Conservation (phyloP, 2,797 vertebrate genomes). For the Liasis olivaceus region DNA sequence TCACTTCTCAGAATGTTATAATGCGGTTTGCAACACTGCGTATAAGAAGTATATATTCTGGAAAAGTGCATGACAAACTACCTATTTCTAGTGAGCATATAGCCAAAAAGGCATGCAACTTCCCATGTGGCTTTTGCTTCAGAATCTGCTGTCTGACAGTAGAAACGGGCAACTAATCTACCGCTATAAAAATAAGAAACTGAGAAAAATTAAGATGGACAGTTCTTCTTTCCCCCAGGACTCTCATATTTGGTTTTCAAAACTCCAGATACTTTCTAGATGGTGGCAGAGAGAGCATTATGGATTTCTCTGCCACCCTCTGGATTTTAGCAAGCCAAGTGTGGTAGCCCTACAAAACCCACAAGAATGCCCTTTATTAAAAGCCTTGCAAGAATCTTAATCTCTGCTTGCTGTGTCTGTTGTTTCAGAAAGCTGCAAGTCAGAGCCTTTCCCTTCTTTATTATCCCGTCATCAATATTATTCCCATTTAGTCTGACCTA, state of each 20-base stretch:
- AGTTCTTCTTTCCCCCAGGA: background rate
- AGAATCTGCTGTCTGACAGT: background rate
- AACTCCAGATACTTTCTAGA: background rate
- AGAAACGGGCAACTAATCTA: background rate
- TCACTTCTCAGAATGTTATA: background rate
- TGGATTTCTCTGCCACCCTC: background rate
- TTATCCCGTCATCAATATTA: constrained; percentile 10
- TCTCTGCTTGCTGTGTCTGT: constrained; percentile 1
- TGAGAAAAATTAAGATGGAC: background rate
- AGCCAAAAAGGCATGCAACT: background rate
- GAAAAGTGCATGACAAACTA: background rate
- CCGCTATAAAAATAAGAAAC: background rate
- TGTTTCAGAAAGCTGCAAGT: background rate
- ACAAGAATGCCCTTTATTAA: background rate
- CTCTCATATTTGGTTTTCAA: background rate
- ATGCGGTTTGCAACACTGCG: background rate
- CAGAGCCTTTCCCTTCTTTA: constrained; percentile 1
- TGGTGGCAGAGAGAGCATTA: background rate
- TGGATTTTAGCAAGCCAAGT: background rate
- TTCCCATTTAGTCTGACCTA: constrained; percentile 37
- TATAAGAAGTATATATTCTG: background rate
- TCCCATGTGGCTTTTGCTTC: background rate
- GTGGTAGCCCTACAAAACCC: background rate
- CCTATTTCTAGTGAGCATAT: background rate
- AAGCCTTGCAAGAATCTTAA: background rate